phyloP scores from a whole-genome alignment of 2,113 vertebrate genomes.

The Amphilophus citrinellus region DNA sequence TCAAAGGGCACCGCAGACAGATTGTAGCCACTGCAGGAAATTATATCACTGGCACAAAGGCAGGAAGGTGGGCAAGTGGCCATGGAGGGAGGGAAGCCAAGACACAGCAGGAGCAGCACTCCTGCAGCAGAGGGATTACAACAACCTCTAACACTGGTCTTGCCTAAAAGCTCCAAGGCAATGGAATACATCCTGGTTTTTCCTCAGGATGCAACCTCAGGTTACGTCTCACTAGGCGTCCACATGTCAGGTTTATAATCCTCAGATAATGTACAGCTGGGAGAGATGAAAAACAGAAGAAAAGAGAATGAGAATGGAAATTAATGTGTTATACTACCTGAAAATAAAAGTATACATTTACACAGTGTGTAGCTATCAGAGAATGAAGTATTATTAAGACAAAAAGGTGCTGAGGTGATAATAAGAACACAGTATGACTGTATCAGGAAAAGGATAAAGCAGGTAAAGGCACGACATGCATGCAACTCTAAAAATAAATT shows the following conservation, averaged over 20 bases:
- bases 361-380: background rate
- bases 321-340: background rate
- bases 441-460: background rate
- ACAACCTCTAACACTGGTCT: slow-evolving; percentile 4
- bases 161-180: slow-evolving; percentile 26
- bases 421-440: background rate
- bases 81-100: slow-evolving; percentile 61
- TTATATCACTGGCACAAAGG: slow-evolving; percentile 87
- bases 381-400: background rate
- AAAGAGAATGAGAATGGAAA: slow-evolving; percentile 4
- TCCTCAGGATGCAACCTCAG: slow-evolving; percentile 52
- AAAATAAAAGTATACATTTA: background rate
- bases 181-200: slow-evolving; percentile 62
- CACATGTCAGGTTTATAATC: slow-evolving; percentile 49
- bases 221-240: slow-evolving; percentile 54
- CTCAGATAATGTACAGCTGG: slow-evolving; percentile 4
- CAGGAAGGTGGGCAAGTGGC: slow-evolving; percentile 84
- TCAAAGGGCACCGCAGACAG: slow-evolving; percentile 81
- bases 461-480: slow-evolving; percentile 11
- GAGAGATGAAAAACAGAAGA: slow-evolving; percentile 19
- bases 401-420: background rate
- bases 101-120: slow-evolving; percentile 66
- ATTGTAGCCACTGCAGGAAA: slow-evolving; percentile 86
- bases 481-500: slow-evolving; percentile 34
- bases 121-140: slow-evolving; percentile 26